phyloP scores from a whole-genome alignment of 2,113 vertebrate genomes.

The Caloenas nicobarica region DNA sequence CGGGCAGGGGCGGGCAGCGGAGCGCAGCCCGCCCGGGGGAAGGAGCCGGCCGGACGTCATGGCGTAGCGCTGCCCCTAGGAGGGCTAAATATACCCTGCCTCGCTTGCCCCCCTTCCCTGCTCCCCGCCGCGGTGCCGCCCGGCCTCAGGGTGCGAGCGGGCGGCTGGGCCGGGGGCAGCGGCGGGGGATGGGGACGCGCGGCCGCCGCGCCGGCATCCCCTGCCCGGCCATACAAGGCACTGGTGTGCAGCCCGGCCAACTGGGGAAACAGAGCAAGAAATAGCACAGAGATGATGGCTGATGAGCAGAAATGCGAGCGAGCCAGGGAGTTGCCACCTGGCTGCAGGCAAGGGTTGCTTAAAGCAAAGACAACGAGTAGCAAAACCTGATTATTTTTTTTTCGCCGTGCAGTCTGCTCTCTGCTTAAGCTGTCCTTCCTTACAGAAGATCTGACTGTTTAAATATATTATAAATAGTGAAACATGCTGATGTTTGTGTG shows the following conservation, averaged over 20 bases:
- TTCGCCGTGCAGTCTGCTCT: rapidly evolving
- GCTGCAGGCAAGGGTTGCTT: not conserved
- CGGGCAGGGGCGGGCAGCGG: not conserved
- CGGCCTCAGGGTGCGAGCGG: rapidly evolving
- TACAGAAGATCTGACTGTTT: not conserved
- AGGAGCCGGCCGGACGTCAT: not conserved
- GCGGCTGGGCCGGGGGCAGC: not conserved
- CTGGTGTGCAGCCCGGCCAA: not conserved
- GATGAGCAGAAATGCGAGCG: not conserved
- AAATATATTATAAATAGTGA: not conserved
- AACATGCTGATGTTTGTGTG: not conserved
- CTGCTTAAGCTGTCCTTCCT: not conserved
- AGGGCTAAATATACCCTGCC: not conserved
- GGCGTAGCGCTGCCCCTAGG: not conserved
- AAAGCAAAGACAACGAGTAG: not conserved
- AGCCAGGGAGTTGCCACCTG: not conserved
- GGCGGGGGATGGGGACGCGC: rapidly evolving
- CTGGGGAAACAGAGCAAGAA: slow-evolving; percentile 23
- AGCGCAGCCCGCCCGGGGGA: not conserved
- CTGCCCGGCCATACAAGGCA: not conserved
- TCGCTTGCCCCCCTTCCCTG: not conserved
- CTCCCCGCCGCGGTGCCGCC: no score
- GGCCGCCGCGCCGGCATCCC: not conserved
- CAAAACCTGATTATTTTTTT: not conserved
- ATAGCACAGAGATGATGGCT: not conserved